Percentiles rank a stretch among this genome's conserved stretches.
These are phyloP conservation scores for Camponotus floridanus DNA, from an alignment of 1,140 invertebrate genomes.

Conservation along the genomic window DNA sequence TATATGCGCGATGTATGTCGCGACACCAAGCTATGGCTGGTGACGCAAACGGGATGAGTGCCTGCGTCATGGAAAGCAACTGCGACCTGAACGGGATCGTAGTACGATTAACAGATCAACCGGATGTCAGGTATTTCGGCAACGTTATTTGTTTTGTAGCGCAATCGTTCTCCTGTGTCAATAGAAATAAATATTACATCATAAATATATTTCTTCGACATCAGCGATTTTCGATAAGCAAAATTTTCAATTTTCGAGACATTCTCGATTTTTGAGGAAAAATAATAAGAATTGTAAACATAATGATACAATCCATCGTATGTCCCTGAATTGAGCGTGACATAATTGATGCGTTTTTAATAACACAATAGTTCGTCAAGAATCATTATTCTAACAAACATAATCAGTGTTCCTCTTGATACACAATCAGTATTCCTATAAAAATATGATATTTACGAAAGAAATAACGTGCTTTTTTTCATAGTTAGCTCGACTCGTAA, in stretches of 20 bases:
- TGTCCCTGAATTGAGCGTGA: neutral
- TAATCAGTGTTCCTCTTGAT: neutral
- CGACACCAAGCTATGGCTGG: constrained; percentile 16
- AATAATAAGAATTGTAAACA: neutral
- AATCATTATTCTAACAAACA: neutral
- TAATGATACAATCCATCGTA: neutral
- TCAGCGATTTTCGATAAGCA: neutral
- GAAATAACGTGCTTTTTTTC: neutral
- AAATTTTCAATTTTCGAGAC: too few relatives aligned
- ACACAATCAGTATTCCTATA: too few relatives aligned
- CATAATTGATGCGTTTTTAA: neutral
- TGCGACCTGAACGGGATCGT: constrained; percentile 14
- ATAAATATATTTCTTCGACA: neutral
- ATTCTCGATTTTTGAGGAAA: neutral
- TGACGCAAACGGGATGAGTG: constrained; percentile 66
- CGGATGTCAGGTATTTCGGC: constrained; percentile 37
- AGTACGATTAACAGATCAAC: neutral
- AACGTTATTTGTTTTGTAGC: neutral
- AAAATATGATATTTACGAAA: neutral
- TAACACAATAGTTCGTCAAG: too few relatives aligned
- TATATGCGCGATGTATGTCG: constrained; percentile 8
- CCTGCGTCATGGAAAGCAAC: constrained; percentile 78
- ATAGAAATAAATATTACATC: neutral
- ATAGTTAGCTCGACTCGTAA: neutral
- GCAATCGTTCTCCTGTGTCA: neutral